Percentiles rank a stretch among this genome's conserved stretches.
Conservation (phyloP, 2,888 invertebrate genomes). For the Azorinus chamasolen region DNA sequence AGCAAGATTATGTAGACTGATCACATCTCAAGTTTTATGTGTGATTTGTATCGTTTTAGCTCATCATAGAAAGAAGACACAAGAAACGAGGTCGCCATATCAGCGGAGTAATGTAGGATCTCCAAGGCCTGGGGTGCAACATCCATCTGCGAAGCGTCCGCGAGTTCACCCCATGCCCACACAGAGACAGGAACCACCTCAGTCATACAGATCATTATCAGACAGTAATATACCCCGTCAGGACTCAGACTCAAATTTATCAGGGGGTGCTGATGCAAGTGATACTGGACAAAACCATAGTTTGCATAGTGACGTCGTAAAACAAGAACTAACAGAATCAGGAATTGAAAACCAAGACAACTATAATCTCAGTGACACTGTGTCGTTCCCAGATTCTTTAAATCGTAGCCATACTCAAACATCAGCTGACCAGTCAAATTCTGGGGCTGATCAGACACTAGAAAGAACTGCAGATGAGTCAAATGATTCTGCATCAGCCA, state of each 20-base stretch:
- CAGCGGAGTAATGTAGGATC: conserved; percentile 17
- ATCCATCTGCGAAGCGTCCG: conserved; percentile 12
- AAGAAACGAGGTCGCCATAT: conserved; percentile 41
- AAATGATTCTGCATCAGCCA: conserved; percentile 15
- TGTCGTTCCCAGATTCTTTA: conserved; percentile 36
- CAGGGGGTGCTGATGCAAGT: neutral
- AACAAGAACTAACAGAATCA: conserved; percentile 28
- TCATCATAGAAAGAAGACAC: conserved; percentile 42
- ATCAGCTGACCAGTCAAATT: conserved; percentile 23
- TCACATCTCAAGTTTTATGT: no score
- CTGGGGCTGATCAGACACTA: conserved; percentile 2
- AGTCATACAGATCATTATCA: neutral
- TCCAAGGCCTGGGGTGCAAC: conserved; percentile 17
- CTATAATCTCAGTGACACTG: conserved; percentile 7
- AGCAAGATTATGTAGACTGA: no score
- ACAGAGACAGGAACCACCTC: conserved; percentile 19
- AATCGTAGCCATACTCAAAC: conserved; percentile 49
- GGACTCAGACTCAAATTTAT: neutral
- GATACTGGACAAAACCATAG: no score
- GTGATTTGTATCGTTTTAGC: conserved; percentile 15
- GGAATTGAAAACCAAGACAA: neutral
- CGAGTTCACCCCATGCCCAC: conserved; percentile 33
- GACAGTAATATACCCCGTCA: neutral
- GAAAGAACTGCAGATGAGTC: conserved; percentile 23
- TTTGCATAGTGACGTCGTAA: conserved; percentile 11